A percentile compares a stretch with the other conserved stretches of the same genome.
These are phyloP conservation scores for Delphinapterus leucas DNA, from an alignment of 2,113 vertebrate species.

Conservation along the genomic window DNA sequence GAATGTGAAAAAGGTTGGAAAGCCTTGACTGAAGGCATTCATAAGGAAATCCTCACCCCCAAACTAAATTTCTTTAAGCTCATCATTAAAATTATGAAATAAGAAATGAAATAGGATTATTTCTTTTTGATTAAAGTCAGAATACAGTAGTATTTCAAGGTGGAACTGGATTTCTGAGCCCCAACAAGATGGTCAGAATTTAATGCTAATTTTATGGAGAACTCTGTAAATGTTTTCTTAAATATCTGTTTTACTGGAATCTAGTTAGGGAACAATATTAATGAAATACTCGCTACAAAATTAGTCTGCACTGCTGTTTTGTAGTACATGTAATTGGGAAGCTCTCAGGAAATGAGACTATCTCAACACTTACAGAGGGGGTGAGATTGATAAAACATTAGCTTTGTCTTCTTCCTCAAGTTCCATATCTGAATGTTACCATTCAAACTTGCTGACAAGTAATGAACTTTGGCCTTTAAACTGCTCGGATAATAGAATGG, in stretches of 20 bases:
- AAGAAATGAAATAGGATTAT: background rate
- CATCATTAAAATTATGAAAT: background rate
- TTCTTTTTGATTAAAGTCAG: background rate
- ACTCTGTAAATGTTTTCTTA: constrained; percentile 30
- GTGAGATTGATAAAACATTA: background rate
- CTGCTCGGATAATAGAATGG: no score
- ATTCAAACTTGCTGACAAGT: background rate
- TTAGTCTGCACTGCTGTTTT: background rate
- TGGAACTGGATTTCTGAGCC: constrained; percentile 35
- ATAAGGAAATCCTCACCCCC: background rate
- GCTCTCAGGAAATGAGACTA: background rate
- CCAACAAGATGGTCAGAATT: background rate
- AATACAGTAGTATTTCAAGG: background rate
- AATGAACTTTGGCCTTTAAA: constrained; percentile 14
- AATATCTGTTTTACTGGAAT: background rate
- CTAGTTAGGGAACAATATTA: constrained; percentile 24
- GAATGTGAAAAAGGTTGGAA: background rate
- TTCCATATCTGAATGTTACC: background rate
- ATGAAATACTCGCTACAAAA: constrained; percentile 35
- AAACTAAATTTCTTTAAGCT: constrained; percentile 17
- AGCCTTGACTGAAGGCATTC: background rate
- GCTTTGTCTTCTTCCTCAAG: background rate
- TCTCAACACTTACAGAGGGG: background rate
- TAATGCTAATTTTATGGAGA: constrained; percentile 15
- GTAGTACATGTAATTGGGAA: background rate